phyloP scores from a whole-genome alignment of 1,140 invertebrate species.

The Gonatopus flavifemur region DNA sequence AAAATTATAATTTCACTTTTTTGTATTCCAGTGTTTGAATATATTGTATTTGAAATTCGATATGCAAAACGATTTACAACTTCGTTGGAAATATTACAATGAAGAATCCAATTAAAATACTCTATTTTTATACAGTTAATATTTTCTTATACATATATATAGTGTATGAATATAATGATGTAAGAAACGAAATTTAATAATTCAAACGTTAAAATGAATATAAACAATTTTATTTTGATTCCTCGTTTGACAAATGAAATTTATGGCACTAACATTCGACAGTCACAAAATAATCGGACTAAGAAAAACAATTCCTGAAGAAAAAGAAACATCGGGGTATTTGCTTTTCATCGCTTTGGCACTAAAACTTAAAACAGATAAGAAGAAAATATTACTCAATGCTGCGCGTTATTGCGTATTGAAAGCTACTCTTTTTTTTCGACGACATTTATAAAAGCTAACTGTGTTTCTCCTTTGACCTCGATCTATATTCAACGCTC shows the following conservation, averaged over 20 bases:
- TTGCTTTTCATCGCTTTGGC: conserved; percentile 28
- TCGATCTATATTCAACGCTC: conserved; percentile 41
- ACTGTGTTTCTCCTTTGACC: conserved; percentile 22
- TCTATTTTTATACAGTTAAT: no score
- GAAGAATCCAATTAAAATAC: no score
- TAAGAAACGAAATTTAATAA: no score
- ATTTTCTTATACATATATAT: conserved; percentile 3
- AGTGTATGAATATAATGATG: conserved; percentile 2
- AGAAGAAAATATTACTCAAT: background rate
- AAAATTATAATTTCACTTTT: conserved; percentile 14
- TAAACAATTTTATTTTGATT: no score
- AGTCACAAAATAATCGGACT: no score
- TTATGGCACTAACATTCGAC: no score
- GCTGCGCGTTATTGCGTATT: background rate
- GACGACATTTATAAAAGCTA: no score
- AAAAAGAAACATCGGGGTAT: no score
- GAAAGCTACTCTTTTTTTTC: conserved; percentile 8
- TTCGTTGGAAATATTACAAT: conserved; percentile 27
- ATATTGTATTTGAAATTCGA: conserved; percentile 60
- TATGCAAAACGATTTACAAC: conserved; percentile 43
- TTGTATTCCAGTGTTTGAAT: conserved; percentile 61
- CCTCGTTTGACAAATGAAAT: no score
- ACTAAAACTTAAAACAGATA: conserved; percentile 29
- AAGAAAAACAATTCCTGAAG: no score
- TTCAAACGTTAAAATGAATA: no score